Evolutionary conservation across 2,888 invertebrate species (phyloP), one percentile per base, ranked within the genome.

Genomic region (Standfussiana lucernea): DNA sequence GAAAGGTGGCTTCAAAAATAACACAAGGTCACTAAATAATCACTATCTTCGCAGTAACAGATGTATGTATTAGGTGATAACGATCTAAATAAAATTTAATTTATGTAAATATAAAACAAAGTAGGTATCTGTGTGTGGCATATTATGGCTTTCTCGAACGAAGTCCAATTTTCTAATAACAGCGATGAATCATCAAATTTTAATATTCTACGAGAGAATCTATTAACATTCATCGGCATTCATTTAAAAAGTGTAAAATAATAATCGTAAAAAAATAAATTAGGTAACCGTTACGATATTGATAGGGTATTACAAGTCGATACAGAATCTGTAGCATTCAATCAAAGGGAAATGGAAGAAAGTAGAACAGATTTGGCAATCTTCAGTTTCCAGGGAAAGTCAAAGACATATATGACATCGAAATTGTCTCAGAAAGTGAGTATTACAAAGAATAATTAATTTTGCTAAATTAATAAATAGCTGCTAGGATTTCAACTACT

Each of bases 261-360:
- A 42, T 21, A n/a, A 83, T 65, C 37, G 21, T 65, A 84, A 72
- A 64, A 72, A 53, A 53, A 61, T 84, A 72, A 79, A 84, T 73
- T 37, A 61, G 8, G 8, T 61, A 24, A 61, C 68, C 28, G 73
- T 80, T 66, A 56, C 59, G 5, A 45, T 47, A 65, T 71, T 28
- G 40, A 66, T 42, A 53, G 24, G 35, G 50, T 24, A 4, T 77
- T 6, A 50, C 35, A 66, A 66, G 35, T 68, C 21, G 56, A 50
- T 50, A 45, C 24, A 15, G 28, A 68, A 71, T 42, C 32, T 68
- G 28, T 28, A 28, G 6, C 35, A 80, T 40, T 47, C 28, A 72
- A 83, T 68, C 67, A 32, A 28, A 69, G 2, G 67, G 21, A 47
- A 70, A 35, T 69, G 45, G 18, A 45, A 42, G 67, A 80, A 80